phyloP scores from a whole-genome alignment of 2,888 invertebrate species.

The Hemaris fuciformis region DNA sequence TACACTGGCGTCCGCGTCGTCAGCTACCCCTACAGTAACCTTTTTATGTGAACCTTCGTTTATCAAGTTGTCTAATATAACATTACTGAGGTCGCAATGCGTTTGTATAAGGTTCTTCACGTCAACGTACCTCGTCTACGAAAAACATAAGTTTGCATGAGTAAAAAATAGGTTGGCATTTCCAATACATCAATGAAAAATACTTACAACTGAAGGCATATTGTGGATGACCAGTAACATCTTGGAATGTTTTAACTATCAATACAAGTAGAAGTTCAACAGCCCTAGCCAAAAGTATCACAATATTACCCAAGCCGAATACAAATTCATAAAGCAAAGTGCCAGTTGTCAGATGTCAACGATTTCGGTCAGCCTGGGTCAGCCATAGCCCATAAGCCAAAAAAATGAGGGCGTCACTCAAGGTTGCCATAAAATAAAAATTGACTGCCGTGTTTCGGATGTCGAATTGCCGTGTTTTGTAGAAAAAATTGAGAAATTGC shows the following conservation, averaged over 20 bases:
- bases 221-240: slow-evolving; percentile 44
- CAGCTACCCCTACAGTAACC: slow-evolving; percentile 45
- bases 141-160: background rate
- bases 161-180: background rate
- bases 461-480: too few relatives aligned
- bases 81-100: slow-evolving; percentile 41
- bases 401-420: too few relatives aligned
- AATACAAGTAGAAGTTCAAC: background rate
- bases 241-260: slow-evolving; percentile 11
- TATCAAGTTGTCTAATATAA: slow-evolving; percentile 44
- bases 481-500: too few relatives aligned
- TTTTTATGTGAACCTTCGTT: slow-evolving; percentile 30
- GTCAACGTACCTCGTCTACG: slow-evolving; percentile 37
- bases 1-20: slow-evolving; percentile 43
- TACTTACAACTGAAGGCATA: slow-evolving; percentile 37
- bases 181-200: background rate
- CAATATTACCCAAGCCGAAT: background rate
- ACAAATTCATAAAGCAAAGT: background rate
- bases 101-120: slow-evolving; percentile 39
- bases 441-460: too few relatives aligned
- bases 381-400: too few relatives aligned
- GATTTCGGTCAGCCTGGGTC: too few relatives aligned
- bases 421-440: too few relatives aligned
- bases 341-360: background rate
- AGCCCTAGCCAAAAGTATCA: background rate